These are phyloP conservation scores for Palythoa heliodiscus DNA, from an alignment of 92 coral and sea anemone species.

Conservation along the genomic window DNA sequence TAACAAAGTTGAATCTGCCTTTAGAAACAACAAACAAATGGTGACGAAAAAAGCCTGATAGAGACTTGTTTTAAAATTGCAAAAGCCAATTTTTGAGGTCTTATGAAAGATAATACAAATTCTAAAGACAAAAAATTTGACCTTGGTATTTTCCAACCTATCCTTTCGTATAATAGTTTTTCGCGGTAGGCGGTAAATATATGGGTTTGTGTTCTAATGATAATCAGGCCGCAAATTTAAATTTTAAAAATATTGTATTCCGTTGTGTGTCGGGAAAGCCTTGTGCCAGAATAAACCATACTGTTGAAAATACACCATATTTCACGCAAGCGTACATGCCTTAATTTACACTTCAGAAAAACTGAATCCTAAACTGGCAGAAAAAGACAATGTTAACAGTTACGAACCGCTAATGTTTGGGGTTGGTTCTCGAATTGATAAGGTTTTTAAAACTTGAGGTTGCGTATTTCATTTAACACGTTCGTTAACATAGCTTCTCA, in stretches of 20 bases:
- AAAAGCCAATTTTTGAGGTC: background rate
- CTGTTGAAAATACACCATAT: background rate
- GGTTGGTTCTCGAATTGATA: background rate
- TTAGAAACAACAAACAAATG: background rate
- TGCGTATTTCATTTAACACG: background rate
- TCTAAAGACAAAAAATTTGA: background rate
- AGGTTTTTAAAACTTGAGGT: background rate
- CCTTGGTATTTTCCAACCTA: background rate
- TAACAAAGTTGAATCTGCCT: background rate
- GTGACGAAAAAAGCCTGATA: no score
- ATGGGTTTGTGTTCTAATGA: constrained; percentile 12
- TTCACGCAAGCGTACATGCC: background rate
- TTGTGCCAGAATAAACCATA: background rate
- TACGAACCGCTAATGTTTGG: background rate
- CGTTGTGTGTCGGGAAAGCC: constrained; percentile 18
- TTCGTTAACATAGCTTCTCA: background rate
- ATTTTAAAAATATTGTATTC: background rate
- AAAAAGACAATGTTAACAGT: background rate
- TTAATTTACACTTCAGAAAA: background rate
- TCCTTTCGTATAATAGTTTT: background rate
- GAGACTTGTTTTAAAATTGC: background rate
- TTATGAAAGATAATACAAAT: background rate
- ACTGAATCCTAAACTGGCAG: background rate
- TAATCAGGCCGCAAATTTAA: constrained; percentile 13
- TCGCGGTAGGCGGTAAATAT: constrained; percentile 9